Evolutionary conservation across 2,888 invertebrate genomes (phyloP), one percentile per base, ranked within the genome.

Genomic region (Zootermopsis nevadensis): DNA sequence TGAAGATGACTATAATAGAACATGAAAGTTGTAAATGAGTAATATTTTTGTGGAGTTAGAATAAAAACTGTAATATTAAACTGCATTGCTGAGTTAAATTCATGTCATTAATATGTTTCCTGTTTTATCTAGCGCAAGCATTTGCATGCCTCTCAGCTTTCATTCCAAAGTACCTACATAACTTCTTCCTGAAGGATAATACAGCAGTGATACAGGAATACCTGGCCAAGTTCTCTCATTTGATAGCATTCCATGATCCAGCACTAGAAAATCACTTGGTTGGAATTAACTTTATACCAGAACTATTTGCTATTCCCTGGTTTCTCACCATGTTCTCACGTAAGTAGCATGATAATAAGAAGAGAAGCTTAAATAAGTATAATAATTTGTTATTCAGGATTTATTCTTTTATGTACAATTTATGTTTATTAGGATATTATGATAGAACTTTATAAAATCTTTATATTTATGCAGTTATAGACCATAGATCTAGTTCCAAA

Each of bases 231-330:
- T 99, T 99, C 91, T 97, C 97, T 86, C 99, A 99, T 88, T 92
- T 99, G 88, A 95, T 98, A 74, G 96, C 98, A 66, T 99, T 97
- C 89, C 98, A 99, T 88, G 99, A 99, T 89, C 98, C 99, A 0
- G 92, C 94, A 83, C 90, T 99, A 83, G 96, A 97, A 2, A 96
- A 96, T 88, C 99, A 99, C 90, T 91, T 99, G 77, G 94, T 95
- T 87, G 94, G 95, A 27, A 99, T 99, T 86, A 97, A 95, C 88
- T 99, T 99, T 89, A 97, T 96, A 86, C 99, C 99, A 0, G 99
- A 99, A 90, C 91, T 99, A 27, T 99, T 99, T 90, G 98, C 99
- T 31, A 99, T 99, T 89, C 99, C 99, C 0, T 99, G 99, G 99
- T 99, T 99, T 89, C 91, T 99, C 55, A 99, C 99, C 10, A 98